Evolutionary conservation across 2,888 invertebrate genomes (phyloP), one percentile per base, ranked within the genome.

Genomic region (Nymphalis urticae): DNA sequence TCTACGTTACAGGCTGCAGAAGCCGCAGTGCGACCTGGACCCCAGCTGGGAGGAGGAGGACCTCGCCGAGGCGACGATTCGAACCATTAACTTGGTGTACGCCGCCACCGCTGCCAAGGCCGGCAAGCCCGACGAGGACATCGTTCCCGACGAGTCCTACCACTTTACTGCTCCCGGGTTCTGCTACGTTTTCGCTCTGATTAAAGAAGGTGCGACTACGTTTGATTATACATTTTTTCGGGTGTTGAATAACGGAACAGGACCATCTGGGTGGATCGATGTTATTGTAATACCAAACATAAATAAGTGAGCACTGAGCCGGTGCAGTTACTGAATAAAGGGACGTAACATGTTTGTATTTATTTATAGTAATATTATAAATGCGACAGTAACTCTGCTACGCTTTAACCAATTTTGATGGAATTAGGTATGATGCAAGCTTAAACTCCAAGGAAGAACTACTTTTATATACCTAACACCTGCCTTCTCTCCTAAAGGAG

Each of bases 21-120:
- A 96, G 65, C 98, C 98, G 0, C 95, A 96, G 62, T 98, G 97
- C 82, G 95, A 96, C 82, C 84, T 98, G 51, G 95, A 96, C 74
- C 88, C 94, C 3, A 94, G 95, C 62, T 98, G 98, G 98, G 95
- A 95, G 75, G 94, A 95, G 64, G 95, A 96, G 77, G 92, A 94
- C 51, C 85, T 97, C 7, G 91, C 93, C 54, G 87, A 89, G 47
- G 95, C 95, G 0, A 94, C 96, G 3, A 83, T 88, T n/a, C 94
- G 96, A 72, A 94, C 95, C 24, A 90, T 98, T 53, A 88, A 87
- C 75, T 85, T 92, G 72, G 85, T 95, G 64, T 94, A 94, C 85
- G 86, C 85, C 42, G 87, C 83, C 69, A 95, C 94, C 0, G 90
- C 92, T 2, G 17, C 84, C 79, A n/a, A 91, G 4, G 17, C 84